Base-by-base conservation (phyloP, 2,888 invertebrate species). In the Peribatodes rhomboidaria region DNA sequence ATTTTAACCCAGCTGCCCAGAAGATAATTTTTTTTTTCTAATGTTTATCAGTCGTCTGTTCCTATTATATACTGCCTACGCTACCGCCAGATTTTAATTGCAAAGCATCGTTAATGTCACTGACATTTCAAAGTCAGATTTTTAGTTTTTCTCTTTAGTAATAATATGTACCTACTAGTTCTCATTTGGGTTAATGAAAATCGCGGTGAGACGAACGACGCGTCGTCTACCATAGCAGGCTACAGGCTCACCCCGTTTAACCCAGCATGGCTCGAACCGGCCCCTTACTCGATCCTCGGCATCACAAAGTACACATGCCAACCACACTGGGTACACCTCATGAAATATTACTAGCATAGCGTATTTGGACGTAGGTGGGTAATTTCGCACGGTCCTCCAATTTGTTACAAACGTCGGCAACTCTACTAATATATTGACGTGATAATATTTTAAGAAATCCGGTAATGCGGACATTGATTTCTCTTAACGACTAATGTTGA, bases 171-270 rank as follows among this genome's bases (percentile, higher is more conserved):
- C n/a, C n/a, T 27, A 27, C 27, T 90, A 89, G 88, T 88, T 89
- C 83, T 86, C 85, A 87, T 88, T 85, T 82, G 87, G 87, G 88
- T 87, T 89, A 90, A 90, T 90, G 88, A 89, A 91, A 89, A 89
- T 85, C 86, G 82, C 78, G 59, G 66, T 68, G 71, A 70, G 73
- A 75, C 75, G 77, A 77, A 67, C 70, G 71, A 69, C 69, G 69
- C 77, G 76, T 74, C 72, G 74, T 78, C 76, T 75, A 72, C 85
- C 85, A 79, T 85, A 82, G 81, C 74, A 76, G 78, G 76, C 69
- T 80, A 85, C 83, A 83, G 77, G 81, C 81, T 86, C 81, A 85
- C 85, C 86, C 85, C 85, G 83, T 85, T 85, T 59, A 41, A 41
- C 55, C 59, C 44, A 11, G 16, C 50, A 60, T 56, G 55, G 55